phyloP scores from a whole-genome alignment of 2,888 invertebrate genomes.

The Raillietiella orientalis region DNA sequence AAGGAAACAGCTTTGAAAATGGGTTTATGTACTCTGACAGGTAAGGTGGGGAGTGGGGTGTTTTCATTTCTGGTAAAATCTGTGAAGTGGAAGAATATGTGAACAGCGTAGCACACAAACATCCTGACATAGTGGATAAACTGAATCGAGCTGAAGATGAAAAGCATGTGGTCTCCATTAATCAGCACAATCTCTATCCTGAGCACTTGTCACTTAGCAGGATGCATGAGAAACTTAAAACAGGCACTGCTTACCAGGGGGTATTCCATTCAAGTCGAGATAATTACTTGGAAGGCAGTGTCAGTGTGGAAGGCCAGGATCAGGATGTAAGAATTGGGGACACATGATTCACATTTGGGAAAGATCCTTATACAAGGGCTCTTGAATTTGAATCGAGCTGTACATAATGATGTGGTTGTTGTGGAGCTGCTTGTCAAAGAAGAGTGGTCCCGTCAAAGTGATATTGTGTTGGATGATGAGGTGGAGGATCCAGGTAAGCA shows the following conservation, averaged over 20 bases:
- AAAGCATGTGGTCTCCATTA: conserved; percentile 3
- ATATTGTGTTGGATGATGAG: conserved; percentile 16
- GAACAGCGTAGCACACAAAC: conserved; percentile 24
- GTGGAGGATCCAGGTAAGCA: conserved; percentile 22
- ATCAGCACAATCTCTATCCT: conserved; percentile 36
- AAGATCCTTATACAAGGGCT: conserved; percentile 47
- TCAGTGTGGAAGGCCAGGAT: conserved; percentile 41
- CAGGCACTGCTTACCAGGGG: conserved; percentile 32
- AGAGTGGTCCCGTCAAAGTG: conserved; percentile 71
- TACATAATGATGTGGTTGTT: conserved; percentile 79
- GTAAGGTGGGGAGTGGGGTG: conserved; percentile 16
- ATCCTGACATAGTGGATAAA: conserved; percentile 41
- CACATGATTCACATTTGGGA: conserved; percentile 3
- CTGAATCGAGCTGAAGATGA: conserved; percentile 14
- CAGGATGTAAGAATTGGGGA: conserved; percentile 27
- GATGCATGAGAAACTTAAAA: conserved; percentile 43
- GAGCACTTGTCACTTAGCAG: conserved; percentile 45
- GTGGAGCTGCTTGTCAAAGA: conserved; percentile 54
- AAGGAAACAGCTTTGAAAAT: conserved; percentile 31
- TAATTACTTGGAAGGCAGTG: conserved; percentile 72
- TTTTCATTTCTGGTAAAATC: conserved; percentile 1
- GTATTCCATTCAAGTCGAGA: conserved; percentile 49
- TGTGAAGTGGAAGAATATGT: conserved; percentile 13
- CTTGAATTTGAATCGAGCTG: conserved; percentile 56
- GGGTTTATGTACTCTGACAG: conserved; percentile 31